Percentiles rank a stretch among this genome's conserved stretches.
phyloP scores from a whole-genome alignment of 2,888 invertebrate genomes.

The Xylophagus ater region DNA sequence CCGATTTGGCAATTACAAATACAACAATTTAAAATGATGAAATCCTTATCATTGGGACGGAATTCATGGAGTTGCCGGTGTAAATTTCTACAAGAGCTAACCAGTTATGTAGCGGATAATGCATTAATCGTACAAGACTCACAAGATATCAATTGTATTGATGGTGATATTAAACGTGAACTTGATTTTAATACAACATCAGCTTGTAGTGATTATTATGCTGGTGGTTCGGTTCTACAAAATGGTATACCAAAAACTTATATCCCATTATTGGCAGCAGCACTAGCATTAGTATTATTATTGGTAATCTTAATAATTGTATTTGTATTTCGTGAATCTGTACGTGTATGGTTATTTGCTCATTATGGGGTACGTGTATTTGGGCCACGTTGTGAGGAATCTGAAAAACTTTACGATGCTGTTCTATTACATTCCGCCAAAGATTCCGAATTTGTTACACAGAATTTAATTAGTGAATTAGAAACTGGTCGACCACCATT shows the following conservation, averaged over 20 bases:
- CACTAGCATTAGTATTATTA: conserved; percentile 63
- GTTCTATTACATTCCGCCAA: conserved; percentile 87
- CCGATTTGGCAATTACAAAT: conserved; percentile 61
- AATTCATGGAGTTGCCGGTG: conserved; percentile 89
- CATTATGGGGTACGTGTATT: conserved; percentile 77
- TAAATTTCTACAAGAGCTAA: conserved; percentile 75
- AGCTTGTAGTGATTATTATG: conserved; percentile 76
- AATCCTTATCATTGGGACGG: conserved; percentile 50
- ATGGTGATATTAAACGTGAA: conserved; percentile 57
- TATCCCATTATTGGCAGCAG: conserved; percentile 72
- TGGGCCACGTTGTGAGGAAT: conserved; percentile 63
- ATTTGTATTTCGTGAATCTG: conserved; percentile 74
- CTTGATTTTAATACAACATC: conserved; percentile 71
- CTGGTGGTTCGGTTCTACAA: conserved; percentile 64
- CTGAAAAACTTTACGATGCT: conserved; percentile 81
- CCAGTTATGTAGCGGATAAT: conserved; percentile 73
- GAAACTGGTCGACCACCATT: conserved; percentile 67
- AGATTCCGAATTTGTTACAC: conserved; percentile 80
- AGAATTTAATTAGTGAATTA: conserved; percentile 71
- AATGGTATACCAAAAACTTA: conserved; percentile 71
- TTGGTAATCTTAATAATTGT: conserved; percentile 63
- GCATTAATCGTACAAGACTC: conserved; percentile 70
- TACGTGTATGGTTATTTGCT: conserved; percentile 77
- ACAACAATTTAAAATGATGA: conserved; percentile 34
- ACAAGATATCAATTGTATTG: conserved; percentile 71